Conservation (phyloP, 2,888 invertebrate species). For the Abscondita cerata region DNA sequence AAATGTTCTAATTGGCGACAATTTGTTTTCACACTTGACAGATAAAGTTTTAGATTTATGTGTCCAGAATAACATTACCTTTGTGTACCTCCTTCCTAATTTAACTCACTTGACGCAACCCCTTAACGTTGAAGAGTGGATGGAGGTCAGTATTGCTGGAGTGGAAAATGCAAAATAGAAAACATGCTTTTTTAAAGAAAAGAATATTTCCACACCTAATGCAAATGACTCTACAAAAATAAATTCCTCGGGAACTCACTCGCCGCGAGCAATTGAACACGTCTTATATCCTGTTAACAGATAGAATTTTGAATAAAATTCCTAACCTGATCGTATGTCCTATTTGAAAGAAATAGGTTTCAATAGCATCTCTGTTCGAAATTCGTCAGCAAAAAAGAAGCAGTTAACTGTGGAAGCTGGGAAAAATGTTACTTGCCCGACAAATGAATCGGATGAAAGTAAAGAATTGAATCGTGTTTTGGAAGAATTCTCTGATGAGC, state of each 20-base stretch:
- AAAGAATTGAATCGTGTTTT: slow-evolving; percentile 4
- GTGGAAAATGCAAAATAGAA: not conserved
- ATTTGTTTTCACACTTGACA: not conserved
- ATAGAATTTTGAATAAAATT: not conserved
- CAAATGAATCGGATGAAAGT: not conserved
- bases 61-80: not conserved
- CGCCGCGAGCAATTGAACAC: not conserved
- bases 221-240: not conserved
- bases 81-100: not conserved
- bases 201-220: not conserved
- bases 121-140: not conserved
- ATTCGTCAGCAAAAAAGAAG: not conserved
- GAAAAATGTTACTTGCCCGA: not conserved
- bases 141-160: not conserved
- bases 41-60: not conserved
- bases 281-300: not conserved
- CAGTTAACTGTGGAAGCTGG: not conserved
- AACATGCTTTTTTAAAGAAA: not conserved
- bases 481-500: not conserved
- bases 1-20: no score
- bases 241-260: not conserved
- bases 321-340: not conserved
- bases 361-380: no score
- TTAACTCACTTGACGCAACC: not conserved
- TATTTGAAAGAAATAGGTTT: not conserved